Base-by-base conservation (phyloP, 2,888 invertebrate genomes). In the Saturnia pavonia region DNA sequence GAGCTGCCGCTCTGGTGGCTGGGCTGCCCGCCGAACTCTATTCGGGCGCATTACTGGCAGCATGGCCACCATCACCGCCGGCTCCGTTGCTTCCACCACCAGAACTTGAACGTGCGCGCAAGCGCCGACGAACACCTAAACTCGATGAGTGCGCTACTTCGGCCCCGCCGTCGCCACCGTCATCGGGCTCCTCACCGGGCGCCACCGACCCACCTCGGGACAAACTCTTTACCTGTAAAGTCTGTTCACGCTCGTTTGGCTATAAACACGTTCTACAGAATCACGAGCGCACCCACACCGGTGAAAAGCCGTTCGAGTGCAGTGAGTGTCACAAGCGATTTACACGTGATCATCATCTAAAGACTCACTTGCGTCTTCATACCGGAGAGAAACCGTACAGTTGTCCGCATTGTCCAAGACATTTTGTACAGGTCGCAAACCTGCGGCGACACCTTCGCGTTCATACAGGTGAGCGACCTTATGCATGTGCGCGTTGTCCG, bases 211-310 rank as follows among this genome's bases (percentile, higher is more conserved):
- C 94, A 0, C 94, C 95, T 0, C 92, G 97, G 16, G 98, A 98
- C 83, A 97, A 98, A 86, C 96, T 97, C 72, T 98, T 98, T 91
- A 97, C 97, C 40, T 99, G 98, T 89, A 96, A 96, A 81, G 94
- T 97, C 67, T 98, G 98, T 92, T 96, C 96, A 73, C 96, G 98
- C 76, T 97, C 97, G 16, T 98, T 98, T 84, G 98, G 98, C 68
- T 98, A 98, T 94, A 98, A 98, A 85, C 98, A 98, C 90, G 98
- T 98, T 27, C 94, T 98, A 69, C 98, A 98, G 90, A 98, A 98
- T 86, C 98, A 98, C 90, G 98, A 98, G 84, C 96, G 98, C 78
- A 99, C 98, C 0, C 98, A 98, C 88, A 98, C 98, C 0, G 98
- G 98, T 0, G 98, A 98, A 86, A 98, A 98, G 83, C 98, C 98